Base-by-base conservation (phyloP, 2,888 invertebrate genomes). In the Xestoiulus laeticollis region DNA sequence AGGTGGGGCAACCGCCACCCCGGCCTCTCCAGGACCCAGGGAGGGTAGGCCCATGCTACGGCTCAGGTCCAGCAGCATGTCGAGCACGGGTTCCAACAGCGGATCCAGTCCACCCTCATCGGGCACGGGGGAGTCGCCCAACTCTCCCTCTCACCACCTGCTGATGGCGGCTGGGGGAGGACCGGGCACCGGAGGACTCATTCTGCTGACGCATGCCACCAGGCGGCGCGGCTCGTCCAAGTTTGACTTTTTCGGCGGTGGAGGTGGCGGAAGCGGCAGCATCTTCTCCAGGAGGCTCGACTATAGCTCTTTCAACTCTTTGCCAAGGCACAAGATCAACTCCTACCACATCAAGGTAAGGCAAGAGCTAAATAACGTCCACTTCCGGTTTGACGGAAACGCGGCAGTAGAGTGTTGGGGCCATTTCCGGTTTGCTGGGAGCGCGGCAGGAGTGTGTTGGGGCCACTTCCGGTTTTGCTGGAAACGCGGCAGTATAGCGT, bases 311-410 rank as follows among this genome's bases (percentile, higher is more conserved):
- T 97, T 98, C 94, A 97, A 97, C 93, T 94, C 95, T 90, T 94
- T 99, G 91, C 99, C 99, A 90, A 96, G 95, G 93, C 96, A 97
- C 92, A 98, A 98, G 94, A 96, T 98, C 92, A 99, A 99, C 94
- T 98, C 98, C 91, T 99, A 98, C 94, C 98, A 99, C 94, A 98
- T 99, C 92, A 99, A 99, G 97, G 98, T 97, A 94, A 94, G 95
- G 16, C 8, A 48, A 48, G 10, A 43, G 5, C 12, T 48, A 16
- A 10, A 8, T 43, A 10, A 43, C 6, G 43, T 43, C 10, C 43
- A 10, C 10, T 43, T 43, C 10, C 43, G 6, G 43, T 43, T 43
- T 43, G 10, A 43, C n/a, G n/a, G n/a, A 43, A 43, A 43, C 43
- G 10, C 43, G 43, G 5, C 10, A 8, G 5, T 43, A 8, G 43